A percentile compares a stretch with the other conserved stretches of the same genome.
Evolutionary conservation across 2,797 vertebrate species (phyloP).

Genomic region (Poeciliopsis gracilis): DNA sequence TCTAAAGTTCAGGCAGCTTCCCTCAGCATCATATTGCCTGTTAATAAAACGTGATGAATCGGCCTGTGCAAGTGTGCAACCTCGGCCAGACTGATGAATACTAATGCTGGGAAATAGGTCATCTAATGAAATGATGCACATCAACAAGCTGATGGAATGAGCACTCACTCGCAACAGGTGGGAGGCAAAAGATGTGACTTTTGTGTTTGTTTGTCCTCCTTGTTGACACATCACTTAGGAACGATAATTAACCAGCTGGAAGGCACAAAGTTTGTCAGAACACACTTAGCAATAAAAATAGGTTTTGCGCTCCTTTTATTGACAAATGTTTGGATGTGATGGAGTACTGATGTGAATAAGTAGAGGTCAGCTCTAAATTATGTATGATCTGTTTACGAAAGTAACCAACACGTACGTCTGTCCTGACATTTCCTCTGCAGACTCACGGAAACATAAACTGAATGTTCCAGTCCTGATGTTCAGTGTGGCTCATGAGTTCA

Average conservation of each 20-base stretch:
- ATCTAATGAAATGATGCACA: conserved; percentile 17
- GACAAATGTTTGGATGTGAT: not conserved
- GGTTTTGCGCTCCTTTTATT: not conserved
- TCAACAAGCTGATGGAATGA: conserved; percentile 3
- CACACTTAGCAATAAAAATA: not conserved
- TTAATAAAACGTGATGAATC: not conserved
- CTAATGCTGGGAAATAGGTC: conserved; percentile 20
- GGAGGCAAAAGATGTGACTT: conserved; percentile 6
- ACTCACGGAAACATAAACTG: not conserved
- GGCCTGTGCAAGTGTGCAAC: not conserved
- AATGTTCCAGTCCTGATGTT: not conserved
- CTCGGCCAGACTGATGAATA: not conserved
- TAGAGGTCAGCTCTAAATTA: not conserved
- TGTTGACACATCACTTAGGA: not conserved
- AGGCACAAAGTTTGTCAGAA: not conserved
- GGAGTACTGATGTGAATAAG: not conserved
- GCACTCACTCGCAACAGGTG: conserved; percentile 2
- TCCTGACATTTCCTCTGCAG: not conserved
- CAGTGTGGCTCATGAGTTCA: not conserved
- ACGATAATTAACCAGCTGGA: not conserved
- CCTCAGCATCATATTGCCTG: not conserved
- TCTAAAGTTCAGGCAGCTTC: not conserved
- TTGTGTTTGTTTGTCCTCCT: not conserved
- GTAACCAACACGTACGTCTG: not conserved
- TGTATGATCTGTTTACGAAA: not conserved